Base-by-base conservation (phyloP, 2,797 vertebrate genomes). In the Anguilla pacifica region DNA sequence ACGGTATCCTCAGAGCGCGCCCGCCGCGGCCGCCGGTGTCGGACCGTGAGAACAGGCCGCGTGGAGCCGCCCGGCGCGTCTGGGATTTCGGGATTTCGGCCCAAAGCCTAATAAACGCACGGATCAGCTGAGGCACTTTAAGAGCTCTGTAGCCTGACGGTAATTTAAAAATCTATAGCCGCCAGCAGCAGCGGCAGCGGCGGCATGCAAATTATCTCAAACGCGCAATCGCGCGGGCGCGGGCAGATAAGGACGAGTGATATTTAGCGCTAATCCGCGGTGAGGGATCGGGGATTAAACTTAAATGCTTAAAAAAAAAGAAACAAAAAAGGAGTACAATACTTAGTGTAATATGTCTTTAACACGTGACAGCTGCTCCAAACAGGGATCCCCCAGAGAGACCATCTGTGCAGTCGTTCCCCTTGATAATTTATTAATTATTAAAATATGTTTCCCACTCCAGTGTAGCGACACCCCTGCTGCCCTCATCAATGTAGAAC, bases 371-470 rank as follows among this genome's bases (percentile, higher is more conserved):
- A 92, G 92, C 91, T 91, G 88, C 85, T 93, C 79, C 91, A 91
- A 85, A 92, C 90, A 89, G 91, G 89, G 88, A 91, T 89, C 91
- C 92, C 94, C 91, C 82, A 90, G 94, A 93, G 92, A 89, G 93
- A 91, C 91, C 93, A 92, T 94, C 93, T 94, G 94, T 86, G 90
- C 35, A 85, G 86, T 87, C 57, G 11, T 88, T 91, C 90, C 85
- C 88, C 57, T 64, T 59, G 86, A 90, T 93, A 87, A 90, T 88
- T 87, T 91, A 88, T 93, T 91, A 92, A 93, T 92, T 93, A 94
- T 93, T 92, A 92, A 43, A 93, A 28, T 67, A 11, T 67, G 64
- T 67, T 28, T 4, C 10, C 7, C 67, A 72, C 15, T 5, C 5
- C 13, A 31, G 67, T 72, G 67, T 72, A 31, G 28, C n/a, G 53